phyloP scores from a whole-genome alignment of 30 jellyfish, hydroid and myxozoan species.

The Rhopilema esculentum region DNA sequence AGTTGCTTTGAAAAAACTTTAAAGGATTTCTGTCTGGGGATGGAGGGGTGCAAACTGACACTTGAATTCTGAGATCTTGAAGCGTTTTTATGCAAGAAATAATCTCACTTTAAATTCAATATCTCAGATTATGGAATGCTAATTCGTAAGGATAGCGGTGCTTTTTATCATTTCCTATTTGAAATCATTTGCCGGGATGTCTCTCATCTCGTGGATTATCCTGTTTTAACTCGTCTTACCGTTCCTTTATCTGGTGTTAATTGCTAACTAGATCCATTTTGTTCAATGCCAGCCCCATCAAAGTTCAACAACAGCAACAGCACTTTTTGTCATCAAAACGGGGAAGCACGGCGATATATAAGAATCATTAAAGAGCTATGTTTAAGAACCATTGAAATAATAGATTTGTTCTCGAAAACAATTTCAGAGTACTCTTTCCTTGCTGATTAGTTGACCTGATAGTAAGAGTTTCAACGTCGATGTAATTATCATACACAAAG shows the following conservation, averaged over 20 bases:
- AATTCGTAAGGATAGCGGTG: slow-evolving; percentile 23
- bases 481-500: too few relatives aligned
- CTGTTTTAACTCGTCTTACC: slow-evolving; percentile 1
- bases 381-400: too few relatives aligned
- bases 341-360: too few relatives aligned
- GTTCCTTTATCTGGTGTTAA: not conserved
- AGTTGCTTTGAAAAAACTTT: not conserved
- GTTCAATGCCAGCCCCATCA: not conserved
- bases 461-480: too few relatives aligned
- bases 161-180: slow-evolving; percentile 7
- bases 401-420: too few relatives aligned
- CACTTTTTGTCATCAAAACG: too few relatives aligned
- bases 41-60: not conserved
- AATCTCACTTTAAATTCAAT: slow-evolving; percentile 34
- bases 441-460: too few relatives aligned
- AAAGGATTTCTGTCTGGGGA: not conserved
- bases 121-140: slow-evolving; percentile 48
- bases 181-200: not conserved
- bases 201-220: slow-evolving; percentile 15
- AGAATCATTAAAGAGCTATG: too few relatives aligned
- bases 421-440: too few relatives aligned
- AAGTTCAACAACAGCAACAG: too few relatives aligned
- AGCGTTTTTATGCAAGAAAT: slow-evolving; percentile 1
- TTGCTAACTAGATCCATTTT: not conserved
- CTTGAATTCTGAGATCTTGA: not conserved